Base-by-base conservation (phyloP, 2,888 invertebrate genomes). In the Rambutsinella grinnellia region DNA sequence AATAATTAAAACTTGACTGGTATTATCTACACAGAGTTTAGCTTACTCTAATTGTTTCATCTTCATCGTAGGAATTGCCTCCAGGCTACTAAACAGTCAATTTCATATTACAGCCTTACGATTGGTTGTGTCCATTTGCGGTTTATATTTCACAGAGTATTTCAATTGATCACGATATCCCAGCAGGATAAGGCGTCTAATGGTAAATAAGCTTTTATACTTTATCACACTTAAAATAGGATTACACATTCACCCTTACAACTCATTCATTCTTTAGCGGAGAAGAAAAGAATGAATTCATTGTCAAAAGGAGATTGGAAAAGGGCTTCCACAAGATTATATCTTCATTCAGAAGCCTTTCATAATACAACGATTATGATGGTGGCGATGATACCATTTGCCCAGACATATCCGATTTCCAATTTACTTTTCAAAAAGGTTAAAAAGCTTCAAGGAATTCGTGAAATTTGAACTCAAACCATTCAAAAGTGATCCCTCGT, bases 91-190 rank as follows among this genome's bases (percentile, higher is more conserved):
- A n/a, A n/a, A n/a, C n/a, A n/a, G n/a, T n/a, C n/a, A n/a, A n/a
- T n/a, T n/a, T n/a, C n/a, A n/a, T n/a, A n/a, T n/a, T n/a, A n/a
- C n/a, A n/a, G n/a, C n/a, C n/a, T n/a, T n/a, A n/a, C n/a, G n/a
- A n/a, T n/a, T n/a, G n/a, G n/a, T n/a, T n/a, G n/a, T n/a, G n/a
- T n/a, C n/a, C n/a, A 23, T 19, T 46, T 63, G 63, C 53, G 63
- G 63, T 51, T 63, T 63, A 36, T 21, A 63, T 70, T 70, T 47
- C 62, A 70, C 56, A 49, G 56, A 49, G 24, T 58, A 49, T 57
- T 71, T 65, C 72, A 63, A 72, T 65, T 65, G 72, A 72, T 72
- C 72, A 72, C 72, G 65, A 72, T 72, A 65, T 65, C 72, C 15
- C 72, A 72, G 72, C 72, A 58, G 58, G 72, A 63, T 46, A 0